Conservation (phyloP, 2,797 vertebrate species). For the Cossypha heuglini region DNA sequence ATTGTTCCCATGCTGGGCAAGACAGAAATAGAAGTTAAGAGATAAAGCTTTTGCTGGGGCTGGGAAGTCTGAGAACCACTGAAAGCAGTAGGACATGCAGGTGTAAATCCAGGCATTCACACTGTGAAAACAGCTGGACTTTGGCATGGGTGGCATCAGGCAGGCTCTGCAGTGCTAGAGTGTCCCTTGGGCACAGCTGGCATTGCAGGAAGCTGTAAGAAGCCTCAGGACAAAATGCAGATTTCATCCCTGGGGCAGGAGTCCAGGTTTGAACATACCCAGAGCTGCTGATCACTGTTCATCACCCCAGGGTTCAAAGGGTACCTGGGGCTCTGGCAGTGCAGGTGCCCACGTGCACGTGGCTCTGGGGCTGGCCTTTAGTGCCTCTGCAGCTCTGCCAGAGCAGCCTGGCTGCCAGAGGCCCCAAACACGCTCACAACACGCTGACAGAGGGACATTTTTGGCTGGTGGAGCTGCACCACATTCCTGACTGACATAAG, state of each 20-base stretch:
- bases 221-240: neutral
- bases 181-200: accelerated
- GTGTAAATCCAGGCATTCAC: accelerated
- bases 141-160: neutral
- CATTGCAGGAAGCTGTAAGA: neutral
- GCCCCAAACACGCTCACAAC: neutral
- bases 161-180: neutral
- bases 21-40: neutral
- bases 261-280: accelerated
- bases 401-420: neutral
- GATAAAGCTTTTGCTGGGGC: neutral
- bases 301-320: neutral
- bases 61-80: neutral
- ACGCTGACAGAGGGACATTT: neutral
- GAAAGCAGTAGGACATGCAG: neutral
- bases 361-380: neutral
- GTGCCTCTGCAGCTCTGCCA: neutral
- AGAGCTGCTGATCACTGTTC: accelerated
- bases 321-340: neutral
- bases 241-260: neutral
- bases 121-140: accelerated
- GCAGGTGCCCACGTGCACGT: accelerated
- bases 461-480: neutral
- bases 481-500: neutral
- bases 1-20: neutral